Conservation (phyloP, 2,888 invertebrate species). For the Scaptomyza parva region DNA sequence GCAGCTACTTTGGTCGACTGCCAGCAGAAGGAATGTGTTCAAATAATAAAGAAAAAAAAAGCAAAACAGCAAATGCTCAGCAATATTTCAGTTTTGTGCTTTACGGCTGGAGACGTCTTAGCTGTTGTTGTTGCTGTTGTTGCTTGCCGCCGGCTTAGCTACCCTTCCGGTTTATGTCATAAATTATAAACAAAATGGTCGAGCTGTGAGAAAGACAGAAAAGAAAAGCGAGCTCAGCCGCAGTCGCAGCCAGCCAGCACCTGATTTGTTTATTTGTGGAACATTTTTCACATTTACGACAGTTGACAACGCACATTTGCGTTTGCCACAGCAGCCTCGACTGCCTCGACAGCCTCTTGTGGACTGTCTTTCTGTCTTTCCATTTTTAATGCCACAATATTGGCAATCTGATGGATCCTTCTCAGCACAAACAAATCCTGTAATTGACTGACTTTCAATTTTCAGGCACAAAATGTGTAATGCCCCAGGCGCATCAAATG, state of each 20-base stretch:
- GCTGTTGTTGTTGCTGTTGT: constrained; percentile 2
- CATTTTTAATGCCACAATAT: constrained; percentile 41
- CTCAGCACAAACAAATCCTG: constrained; percentile 19
- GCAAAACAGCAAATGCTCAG: constrained; percentile 48
- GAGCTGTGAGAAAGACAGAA: neutral
- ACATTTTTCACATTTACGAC: constrained; percentile 60
- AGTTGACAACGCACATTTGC: constrained; percentile 50
- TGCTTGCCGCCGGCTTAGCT: constrained; percentile 31
- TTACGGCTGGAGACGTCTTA: constrained; percentile 37
- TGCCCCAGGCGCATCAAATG: constrained; percentile 19
- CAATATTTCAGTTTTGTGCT: constrained; percentile 66
- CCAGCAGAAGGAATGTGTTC: constrained; percentile 45
- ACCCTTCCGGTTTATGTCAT: constrained; percentile 55
- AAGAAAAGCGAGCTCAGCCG: neutral
- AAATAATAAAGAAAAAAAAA: constrained; percentile 60
- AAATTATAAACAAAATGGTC: constrained; percentile 62
- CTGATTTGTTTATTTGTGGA: constrained; percentile 74
- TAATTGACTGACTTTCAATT: constrained; percentile 31
- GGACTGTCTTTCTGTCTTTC: constrained; percentile 1
- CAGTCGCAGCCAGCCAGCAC: constrained; percentile 48
- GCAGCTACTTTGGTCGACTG: constrained; percentile 54
- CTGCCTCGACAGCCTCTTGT: constrained; percentile 23
- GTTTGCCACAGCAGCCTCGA: neutral
- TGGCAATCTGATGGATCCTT: constrained; percentile 25
- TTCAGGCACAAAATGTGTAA: constrained; percentile 37